Percentiles rank a stretch among this genome's conserved stretches.
Evolutionary conservation across 2,113 vertebrate species (phyloP).

Genomic region (Brachyistius frenatus): DNA sequence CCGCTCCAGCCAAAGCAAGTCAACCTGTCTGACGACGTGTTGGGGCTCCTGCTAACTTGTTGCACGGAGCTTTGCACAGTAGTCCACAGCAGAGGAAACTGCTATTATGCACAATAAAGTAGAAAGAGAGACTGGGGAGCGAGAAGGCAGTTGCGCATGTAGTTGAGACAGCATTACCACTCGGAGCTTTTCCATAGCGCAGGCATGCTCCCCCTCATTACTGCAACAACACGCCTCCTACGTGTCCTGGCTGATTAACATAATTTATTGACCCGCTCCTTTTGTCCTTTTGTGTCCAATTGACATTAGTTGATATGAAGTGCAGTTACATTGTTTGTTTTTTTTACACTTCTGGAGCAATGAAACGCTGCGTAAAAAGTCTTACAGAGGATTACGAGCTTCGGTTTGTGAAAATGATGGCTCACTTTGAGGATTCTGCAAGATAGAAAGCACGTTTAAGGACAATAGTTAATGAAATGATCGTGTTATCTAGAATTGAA

Average conservation of each 20-base stretch:
- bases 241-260: slow-evolving; percentile 63
- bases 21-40: slow-evolving; percentile 51
- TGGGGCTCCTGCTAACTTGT: slow-evolving; percentile 74
- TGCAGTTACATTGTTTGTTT: neutral
- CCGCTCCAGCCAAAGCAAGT: slow-evolving; percentile 33
- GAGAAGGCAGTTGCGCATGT: slow-evolving; percentile 31
- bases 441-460: neutral
- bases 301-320: slow-evolving; percentile 6
- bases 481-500: neutral
- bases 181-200: slow-evolving; percentile 53
- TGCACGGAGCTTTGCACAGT: slow-evolving; percentile 61
- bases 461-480: neutral
- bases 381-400: neutral
- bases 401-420: neutral
- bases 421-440: neutral
- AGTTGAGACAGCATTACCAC: slow-evolving; percentile 52
- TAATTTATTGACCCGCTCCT: slow-evolving; percentile 63
- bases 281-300: neutral
- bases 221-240: slow-evolving; percentile 77
- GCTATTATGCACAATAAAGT: slow-evolving; percentile 51
- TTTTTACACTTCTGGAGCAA: neutral
- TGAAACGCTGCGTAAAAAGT: slow-evolving; percentile 32
- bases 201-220: slow-evolving; percentile 59
- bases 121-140: slow-evolving; percentile 29
- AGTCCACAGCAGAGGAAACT: slow-evolving; percentile 38